Conservation (phyloP, 2,113 vertebrate species). For the Barnardius zonarius region DNA sequence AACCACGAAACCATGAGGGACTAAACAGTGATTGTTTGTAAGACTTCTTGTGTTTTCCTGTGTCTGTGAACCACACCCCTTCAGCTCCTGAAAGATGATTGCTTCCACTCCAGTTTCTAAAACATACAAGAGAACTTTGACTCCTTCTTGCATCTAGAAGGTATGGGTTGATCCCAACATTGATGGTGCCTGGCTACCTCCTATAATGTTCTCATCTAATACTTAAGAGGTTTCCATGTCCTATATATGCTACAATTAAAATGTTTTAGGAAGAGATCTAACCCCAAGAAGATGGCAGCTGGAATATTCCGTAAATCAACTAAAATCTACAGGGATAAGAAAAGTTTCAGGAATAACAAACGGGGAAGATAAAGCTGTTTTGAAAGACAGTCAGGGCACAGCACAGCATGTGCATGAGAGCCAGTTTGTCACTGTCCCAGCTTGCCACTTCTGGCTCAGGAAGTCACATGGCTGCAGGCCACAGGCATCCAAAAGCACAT, state of each 20-base stretch:
- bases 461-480: neutral
- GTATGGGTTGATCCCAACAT: neutral
- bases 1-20: neutral
- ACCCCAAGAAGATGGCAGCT: neutral
- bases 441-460: neutral
- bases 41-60: neutral
- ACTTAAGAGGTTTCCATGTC: neutral
- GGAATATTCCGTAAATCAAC: neutral
- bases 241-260: neutral
- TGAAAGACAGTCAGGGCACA: neutral
- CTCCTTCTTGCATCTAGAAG: neutral
- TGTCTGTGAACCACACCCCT: neutral
- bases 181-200: neutral
- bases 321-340: neutral
- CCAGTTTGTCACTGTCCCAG: neutral
- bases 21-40: neutral
- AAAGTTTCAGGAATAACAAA: neutral
- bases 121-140: neutral
- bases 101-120: neutral
- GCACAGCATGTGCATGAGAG: neutral
- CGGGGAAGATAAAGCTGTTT: neutral
- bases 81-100: neutral
- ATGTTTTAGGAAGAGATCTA: neutral
- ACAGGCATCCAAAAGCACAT: neutral
- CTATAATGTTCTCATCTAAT: neutral